Base-by-base conservation (phyloP, 2,113 vertebrate genomes). In the Proterorhinus semilunaris region DNA sequence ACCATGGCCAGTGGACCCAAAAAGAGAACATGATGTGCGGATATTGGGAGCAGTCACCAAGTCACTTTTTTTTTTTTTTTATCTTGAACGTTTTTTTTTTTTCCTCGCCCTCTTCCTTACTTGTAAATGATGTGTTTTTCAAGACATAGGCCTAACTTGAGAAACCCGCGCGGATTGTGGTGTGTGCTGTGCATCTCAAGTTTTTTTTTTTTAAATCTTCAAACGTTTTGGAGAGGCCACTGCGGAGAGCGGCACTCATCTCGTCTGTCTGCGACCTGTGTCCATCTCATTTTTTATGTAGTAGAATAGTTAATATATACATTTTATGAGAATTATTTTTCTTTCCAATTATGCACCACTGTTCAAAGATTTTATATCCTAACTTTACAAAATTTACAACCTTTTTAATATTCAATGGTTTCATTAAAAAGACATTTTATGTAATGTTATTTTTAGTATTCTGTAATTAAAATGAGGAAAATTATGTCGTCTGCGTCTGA, bases 381-480 rank as follows among this genome's bases (percentile, higher is more conserved):
- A 91, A 90, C 89, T 91, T 92, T 91, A 90, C 89, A 91, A 90
- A 85, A 90, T 92, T 91, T 91, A 86, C 88, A 90, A 87, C 83
- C 91, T 91, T 93, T 93, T 91, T 91, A 92, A 92, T 92, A 91
- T 90, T 91, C 82, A 90, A 87, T 92, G 85, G 86, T 90, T 92
- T 91, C 89, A 91, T 92, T 89, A 90, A 91, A 90, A 91, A 89
- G 74, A 91, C 87, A 82, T 91, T 92, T 91, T 91, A 91, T 92
- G 91, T 91, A 91, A 90, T 91, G 87, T 92, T 92, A 91, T 92
- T 91, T 91, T 92, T 92, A 92, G 92, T 88, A 92, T 92, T 91
- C 89, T 85, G 89, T 92, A 90, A 93, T 91, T 91, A 91, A 92
- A 92, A 89, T 87, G 62, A 88, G 84, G 82, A 88, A 90, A 90